Conservation (phyloP, 2,888 invertebrate genomes). For the Rhamphomyia laevipes region DNA sequence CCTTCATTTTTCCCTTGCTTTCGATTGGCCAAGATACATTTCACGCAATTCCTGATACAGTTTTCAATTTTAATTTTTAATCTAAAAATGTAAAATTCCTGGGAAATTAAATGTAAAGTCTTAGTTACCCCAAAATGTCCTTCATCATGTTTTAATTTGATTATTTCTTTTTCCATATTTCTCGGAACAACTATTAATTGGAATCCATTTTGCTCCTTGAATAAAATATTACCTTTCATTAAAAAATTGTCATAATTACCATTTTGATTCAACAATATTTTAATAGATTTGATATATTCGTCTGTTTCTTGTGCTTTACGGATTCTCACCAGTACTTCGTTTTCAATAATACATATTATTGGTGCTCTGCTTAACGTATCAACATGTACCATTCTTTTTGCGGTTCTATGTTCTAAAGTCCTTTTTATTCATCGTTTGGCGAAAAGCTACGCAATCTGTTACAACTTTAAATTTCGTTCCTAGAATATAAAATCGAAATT, state of each 20-base stretch:
- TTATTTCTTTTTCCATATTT: conserved; percentile 7
- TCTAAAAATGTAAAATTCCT: conserved; percentile 6
- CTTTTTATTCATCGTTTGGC: conserved; percentile 4
- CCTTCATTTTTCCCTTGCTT: too few species aligned
- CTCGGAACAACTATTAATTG: conserved; percentile 1
- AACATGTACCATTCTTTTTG: conserved; percentile 3
- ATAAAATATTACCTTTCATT: conserved; percentile 4
- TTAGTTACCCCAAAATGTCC: conserved; percentile 7
- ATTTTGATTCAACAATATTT: conserved; percentile 3
- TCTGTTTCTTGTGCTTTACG: conserved; percentile 6
- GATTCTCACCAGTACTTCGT: not conserved
- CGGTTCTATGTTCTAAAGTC: conserved; percentile 5
- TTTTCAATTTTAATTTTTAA: conserved; percentile 3
- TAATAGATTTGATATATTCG: conserved; percentile 5
- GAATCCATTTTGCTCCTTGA: conserved; percentile 1
- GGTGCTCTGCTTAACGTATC: conserved; percentile 2
- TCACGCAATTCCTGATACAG: too few species aligned
- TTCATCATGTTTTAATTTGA: conserved; percentile 6
- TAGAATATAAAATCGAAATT: conserved; percentile 3
- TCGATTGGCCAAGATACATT: too few species aligned
- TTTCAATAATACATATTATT: not conserved
- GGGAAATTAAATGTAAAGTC: not conserved
- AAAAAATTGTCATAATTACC: conserved; percentile 1
- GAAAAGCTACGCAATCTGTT: conserved; percentile 5
- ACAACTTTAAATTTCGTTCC: conserved; percentile 6